These are phyloP conservation scores for Zaprionus davidi DNA, from an alignment of 1,140 invertebrate species.

Conservation along the genomic window DNA sequence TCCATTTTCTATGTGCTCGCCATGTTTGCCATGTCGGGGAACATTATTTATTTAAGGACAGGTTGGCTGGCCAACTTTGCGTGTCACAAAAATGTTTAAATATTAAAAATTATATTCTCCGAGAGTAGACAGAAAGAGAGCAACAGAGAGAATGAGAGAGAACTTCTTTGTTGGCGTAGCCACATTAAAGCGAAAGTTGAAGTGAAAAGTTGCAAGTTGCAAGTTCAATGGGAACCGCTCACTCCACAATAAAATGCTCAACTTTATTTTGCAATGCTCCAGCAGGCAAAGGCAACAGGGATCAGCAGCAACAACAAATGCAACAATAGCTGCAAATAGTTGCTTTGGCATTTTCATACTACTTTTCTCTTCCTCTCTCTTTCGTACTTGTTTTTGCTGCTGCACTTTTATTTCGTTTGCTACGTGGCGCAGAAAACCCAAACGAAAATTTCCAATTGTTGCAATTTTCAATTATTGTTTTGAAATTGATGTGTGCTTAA, in stretches of 20 bases:
- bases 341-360: constrained; percentile 36
- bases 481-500: constrained; percentile 68
- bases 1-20: constrained; percentile 47
- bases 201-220: constrained; percentile 18
- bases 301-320: constrained; percentile 21
- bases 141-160: neutral
- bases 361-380: constrained; percentile 9
- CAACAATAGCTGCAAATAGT: constrained; percentile 33
- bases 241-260: constrained; percentile 43
- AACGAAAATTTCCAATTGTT: constrained; percentile 60
- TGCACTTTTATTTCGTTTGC: constrained; percentile 42
- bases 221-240: constrained; percentile 20
- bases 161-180: neutral
- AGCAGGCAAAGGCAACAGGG: constrained; percentile 36
- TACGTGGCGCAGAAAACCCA: constrained; percentile 43
- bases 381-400: constrained; percentile 10
- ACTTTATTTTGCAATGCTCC: constrained; percentile 30
- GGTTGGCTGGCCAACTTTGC: constrained; percentile 47
- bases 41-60: constrained; percentile 49
- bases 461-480: constrained; percentile 70
- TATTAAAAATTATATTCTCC: constrained; percentile 42
- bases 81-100: constrained; percentile 48
- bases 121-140: neutral
- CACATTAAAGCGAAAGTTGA: constrained; percentile 25
- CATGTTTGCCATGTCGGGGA: constrained; percentile 30